These are phyloP conservation scores for Pomatorhinus ruficollis DNA, from an alignment of 2,113 vertebrate species.

Conservation along the genomic window DNA sequence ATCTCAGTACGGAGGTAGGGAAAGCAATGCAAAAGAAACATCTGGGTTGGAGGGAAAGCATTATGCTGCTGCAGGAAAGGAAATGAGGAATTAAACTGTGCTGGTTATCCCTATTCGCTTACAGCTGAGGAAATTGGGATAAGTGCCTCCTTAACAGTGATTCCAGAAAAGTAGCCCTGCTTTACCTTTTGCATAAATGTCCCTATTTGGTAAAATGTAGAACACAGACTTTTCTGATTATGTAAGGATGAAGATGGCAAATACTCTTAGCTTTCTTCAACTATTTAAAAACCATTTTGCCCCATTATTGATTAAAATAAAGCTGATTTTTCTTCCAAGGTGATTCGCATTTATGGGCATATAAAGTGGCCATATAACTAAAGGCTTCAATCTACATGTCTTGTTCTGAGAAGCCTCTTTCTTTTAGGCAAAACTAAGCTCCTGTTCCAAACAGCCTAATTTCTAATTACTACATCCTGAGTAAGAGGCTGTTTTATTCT, in stretches of 20 bases:
- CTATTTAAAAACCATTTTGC: not conserved
- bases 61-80: not conserved
- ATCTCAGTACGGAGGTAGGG: not conserved
- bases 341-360: not conserved
- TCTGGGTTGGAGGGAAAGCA: not conserved
- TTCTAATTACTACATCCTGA: not conserved
- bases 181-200: not conserved
- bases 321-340: not conserved
- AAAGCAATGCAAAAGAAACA: accelerated
- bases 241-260: not conserved
- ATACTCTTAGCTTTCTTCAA: not conserved
- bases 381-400: not conserved
- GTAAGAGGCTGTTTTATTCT: not conserved
- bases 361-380: not conserved
- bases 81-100: not conserved
- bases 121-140: not conserved
- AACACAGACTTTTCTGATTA: not conserved
- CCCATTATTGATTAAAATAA: not conserved
- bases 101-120: not conserved
- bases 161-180: not conserved
- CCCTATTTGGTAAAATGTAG: not conserved
- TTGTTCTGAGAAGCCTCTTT: not conserved
- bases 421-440: not conserved
- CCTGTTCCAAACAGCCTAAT: not conserved
- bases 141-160: not conserved